These are phyloP conservation scores for Hylia prasina DNA, from an alignment of 2,113 vertebrate genomes.

Conservation along the genomic window DNA sequence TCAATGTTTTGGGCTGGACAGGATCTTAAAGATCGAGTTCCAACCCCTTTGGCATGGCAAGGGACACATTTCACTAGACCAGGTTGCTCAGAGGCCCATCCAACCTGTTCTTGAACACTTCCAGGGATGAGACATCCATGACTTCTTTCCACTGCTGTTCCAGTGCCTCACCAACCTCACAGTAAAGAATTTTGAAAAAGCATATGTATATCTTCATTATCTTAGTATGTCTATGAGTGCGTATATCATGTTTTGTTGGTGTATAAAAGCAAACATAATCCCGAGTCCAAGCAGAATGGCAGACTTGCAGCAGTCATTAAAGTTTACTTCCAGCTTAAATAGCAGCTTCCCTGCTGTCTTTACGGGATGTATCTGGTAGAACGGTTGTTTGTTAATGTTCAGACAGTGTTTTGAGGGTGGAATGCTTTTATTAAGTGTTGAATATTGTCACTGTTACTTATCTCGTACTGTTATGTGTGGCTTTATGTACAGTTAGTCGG, in stretches of 20 bases:
- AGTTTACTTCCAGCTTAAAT: neutral
- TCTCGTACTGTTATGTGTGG: neutral
- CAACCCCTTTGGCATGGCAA: rapidly evolving
- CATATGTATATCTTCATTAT: neutral
- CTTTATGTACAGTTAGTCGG: neutral
- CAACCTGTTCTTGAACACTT: neutral
- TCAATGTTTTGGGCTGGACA: neutral
- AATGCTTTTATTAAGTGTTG: neutral
- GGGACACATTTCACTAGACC: neutral
- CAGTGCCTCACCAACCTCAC: neutral
- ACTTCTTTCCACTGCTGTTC: neutral
- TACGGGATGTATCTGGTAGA: neutral
- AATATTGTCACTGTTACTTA: neutral
- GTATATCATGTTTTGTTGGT: neutral
- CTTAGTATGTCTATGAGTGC: neutral
- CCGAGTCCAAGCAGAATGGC: neutral
- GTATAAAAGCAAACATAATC: neutral
- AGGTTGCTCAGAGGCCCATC: neutral
- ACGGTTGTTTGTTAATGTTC: neutral
- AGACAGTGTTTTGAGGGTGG: neutral
- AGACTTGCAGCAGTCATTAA: neutral
- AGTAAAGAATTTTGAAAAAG: neutral
- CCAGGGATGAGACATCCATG: neutral
- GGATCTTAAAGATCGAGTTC: neutral
- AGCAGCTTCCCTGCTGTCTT: neutral